phyloP scores from a whole-genome alignment of 2,888 invertebrate genomes.

The Nephrocerus scutellatus region DNA sequence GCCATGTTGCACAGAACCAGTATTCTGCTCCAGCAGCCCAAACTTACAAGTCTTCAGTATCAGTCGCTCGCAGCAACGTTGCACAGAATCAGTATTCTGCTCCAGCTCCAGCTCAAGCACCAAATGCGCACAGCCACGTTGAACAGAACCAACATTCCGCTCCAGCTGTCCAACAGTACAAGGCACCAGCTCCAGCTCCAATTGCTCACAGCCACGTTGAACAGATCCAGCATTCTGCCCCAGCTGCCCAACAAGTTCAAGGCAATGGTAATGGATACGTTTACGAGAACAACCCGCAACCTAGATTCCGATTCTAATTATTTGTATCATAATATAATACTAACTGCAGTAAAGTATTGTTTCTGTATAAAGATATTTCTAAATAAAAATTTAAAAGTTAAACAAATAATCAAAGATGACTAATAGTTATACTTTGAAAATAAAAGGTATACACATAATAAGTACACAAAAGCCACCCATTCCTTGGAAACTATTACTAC shows the following conservation, averaged over 20 bases:
- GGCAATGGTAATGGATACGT: constrained; percentile 28
- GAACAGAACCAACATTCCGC: neutral
- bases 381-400: constrained; percentile 1
- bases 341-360: neutral
- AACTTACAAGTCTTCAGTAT: constrained; percentile 1
- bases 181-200: constrained; percentile 2
- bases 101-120: constrained; percentile 2
- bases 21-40: neutral
- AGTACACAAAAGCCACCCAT: no score
- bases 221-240: constrained; percentile 4
- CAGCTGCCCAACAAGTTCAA: constrained; percentile 11
- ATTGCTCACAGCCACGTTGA: neutral
- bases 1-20: no score
- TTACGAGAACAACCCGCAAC: constrained; percentile 40
- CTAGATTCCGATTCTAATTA: constrained; percentile 37
- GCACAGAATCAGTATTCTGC: constrained; percentile 10
- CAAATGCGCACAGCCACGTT: neutral
- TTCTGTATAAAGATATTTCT: neutral
- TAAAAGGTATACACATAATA: no score
- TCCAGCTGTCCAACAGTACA: neutral
- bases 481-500: no score
- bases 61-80: constrained; percentile 9
- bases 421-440: no score
- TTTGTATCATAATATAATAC: no score
- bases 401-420: neutral